Conservation (phyloP, 92 coral and sea anemone species). For the Heteractis magnifica region DNA sequence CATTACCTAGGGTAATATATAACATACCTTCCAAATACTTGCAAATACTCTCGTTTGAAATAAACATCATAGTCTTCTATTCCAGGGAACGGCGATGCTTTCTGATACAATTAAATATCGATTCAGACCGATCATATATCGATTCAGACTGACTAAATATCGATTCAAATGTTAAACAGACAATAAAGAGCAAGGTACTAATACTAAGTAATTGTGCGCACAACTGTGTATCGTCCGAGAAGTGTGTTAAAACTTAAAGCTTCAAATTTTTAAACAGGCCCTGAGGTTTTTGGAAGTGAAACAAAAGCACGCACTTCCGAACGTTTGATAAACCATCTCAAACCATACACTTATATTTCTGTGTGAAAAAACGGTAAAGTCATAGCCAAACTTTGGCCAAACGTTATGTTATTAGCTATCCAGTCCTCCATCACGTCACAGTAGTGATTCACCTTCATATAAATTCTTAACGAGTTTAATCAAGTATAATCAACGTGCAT, state of each 20-base stretch:
- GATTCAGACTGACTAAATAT: background rate
- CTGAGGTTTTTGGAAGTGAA: no score
- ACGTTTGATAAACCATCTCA: no score
- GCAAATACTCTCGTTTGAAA: constrained; percentile 69
- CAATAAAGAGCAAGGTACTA: no score
- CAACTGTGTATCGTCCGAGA: background rate
- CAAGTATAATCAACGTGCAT: background rate
- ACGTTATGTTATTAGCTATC: background rate
- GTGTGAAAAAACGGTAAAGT: no score
- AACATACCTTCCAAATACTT: constrained; percentile 66
- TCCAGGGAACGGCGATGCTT: constrained; percentile 57
- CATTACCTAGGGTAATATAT: background rate
- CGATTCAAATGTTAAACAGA: background rate
- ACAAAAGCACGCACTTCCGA: no score
- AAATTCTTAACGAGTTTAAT: background rate
- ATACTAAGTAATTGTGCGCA: background rate
- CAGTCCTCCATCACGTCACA: no score
- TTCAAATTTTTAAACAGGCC: no score
- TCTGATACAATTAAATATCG: constrained; percentile 25
- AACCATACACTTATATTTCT: no score
- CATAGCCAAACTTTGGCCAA: no score
- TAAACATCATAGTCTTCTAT: constrained; percentile 66
- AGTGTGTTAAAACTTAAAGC: background rate
- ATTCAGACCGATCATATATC: background rate
- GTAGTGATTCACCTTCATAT: no score